phyloP scores from a whole-genome alignment of 1,140 invertebrate genomes.

The Globodera rostochiensis region DNA sequence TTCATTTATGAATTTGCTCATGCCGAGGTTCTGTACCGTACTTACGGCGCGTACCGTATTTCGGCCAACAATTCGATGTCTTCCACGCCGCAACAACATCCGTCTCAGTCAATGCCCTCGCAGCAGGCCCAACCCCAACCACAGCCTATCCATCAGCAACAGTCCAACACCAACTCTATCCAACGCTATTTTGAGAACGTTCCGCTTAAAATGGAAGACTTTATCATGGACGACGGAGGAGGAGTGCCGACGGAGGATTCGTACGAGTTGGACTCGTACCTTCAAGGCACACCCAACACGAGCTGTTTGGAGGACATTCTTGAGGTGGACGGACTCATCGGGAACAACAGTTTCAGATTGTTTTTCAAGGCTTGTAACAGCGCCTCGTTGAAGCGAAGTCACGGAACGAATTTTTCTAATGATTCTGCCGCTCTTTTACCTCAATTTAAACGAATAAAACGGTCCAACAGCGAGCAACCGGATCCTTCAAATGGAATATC shows the following conservation, averaged over 20 bases:
- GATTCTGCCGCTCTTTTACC: neutral
- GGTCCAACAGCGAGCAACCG: neutral
- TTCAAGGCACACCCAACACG: neutral
- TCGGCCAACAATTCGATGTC: slow-evolving; percentile 6
- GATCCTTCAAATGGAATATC: neutral
- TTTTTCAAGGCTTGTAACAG: neutral
- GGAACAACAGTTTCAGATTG: too few species aligned
- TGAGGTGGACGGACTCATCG: slow-evolving; percentile 3
- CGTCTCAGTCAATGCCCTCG: neutral
- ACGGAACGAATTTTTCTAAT: neutral
- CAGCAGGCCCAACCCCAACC: neutral
- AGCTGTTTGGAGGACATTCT: slow-evolving; percentile 30
- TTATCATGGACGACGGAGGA: neutral
- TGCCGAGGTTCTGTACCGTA: slow-evolving; percentile 29
- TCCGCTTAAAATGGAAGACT: slow-evolving; percentile 29
- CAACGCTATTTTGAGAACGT: neutral
- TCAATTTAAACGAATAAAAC: neutral
- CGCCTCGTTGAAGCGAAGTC: neutral
- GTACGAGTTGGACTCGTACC: slow-evolving; percentile 19
- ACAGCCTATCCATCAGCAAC: neutral
- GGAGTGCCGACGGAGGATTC: slow-evolving; percentile 6
- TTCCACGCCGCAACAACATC: neutral
- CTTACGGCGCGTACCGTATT: slow-evolving; percentile 14
- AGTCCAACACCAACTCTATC: neutral
- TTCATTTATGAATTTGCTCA: slow-evolving; percentile 38